Base-by-base conservation (phyloP, 2,888 invertebrate genomes). In the Ormyrus thymus region DNA sequence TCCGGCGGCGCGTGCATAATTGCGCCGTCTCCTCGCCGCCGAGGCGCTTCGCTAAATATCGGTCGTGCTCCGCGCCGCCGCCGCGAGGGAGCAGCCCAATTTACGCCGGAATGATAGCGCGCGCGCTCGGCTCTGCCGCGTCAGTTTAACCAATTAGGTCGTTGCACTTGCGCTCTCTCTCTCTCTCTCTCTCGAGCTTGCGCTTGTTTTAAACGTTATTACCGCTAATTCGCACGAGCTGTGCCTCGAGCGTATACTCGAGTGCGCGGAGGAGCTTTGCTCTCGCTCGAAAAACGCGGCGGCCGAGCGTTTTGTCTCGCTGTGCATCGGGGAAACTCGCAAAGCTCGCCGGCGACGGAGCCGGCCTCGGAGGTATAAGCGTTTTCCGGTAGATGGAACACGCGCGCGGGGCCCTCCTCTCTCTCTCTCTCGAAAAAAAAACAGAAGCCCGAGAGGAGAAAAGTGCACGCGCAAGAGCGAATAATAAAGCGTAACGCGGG, bases 131-230 rank as follows among this genome's bases (percentile, higher is more conserved):
- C 55, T 76, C 70, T 53, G 11, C 50, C 51, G 55, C 15, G 53
- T 29, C 29, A 59, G 51, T 65, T 46, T 10, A 29, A 48, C 55
- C 50, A 78, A 78, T 78, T 72, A 43, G 78, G 78, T 68, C 78
- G 55, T 78, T 78, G 78, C 61, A 72, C 78, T 78, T 72, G 46
- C n/a, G 55, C 65, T 46, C n/a, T n/a, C n/a, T n/a, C n/a, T n/a
- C n/a, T n/a, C n/a, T n/a, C n/a, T n/a, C 50, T 70, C 29, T 29
- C 29, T 50, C 71, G n/a, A 29, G 29, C 29, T 77, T 59, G 15
- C 15, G n/a, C 13, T 29, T 29, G 29, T 29, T 29, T 29, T 29
- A 29, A 29, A 62, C 62, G 48, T n/a, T 64, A 56, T 56, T 76
- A n/a, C n/a, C 50, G 46, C 15, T 55, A 68, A 76, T 76, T 66